Evolutionary conservation across 2,113 vertebrate genomes (phyloP).

Genomic region (Syrmaticus mikado): DNA sequence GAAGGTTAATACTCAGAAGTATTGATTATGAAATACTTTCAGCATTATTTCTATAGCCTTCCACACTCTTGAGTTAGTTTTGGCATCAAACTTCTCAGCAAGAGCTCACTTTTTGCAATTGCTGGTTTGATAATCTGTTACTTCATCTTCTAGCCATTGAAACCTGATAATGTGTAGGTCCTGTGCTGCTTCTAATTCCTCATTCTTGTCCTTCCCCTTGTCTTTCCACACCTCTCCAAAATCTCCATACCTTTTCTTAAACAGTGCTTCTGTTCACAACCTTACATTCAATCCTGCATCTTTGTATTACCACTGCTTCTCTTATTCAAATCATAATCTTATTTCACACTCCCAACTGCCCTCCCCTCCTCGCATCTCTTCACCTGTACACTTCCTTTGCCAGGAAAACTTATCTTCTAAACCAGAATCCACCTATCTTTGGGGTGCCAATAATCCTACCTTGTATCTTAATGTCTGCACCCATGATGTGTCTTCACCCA

Average conservation of each 20-base stretch:
- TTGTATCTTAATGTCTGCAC: not conserved
- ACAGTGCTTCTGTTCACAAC: not conserved
- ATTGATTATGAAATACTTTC: not conserved
- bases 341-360: not conserved
- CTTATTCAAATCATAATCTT: not conserved
- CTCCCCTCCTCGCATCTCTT: not conserved
- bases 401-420: not conserved
- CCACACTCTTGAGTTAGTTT: not conserved
- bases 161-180: not conserved
- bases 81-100: not conserved
- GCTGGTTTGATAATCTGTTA: not conserved
- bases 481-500: too few relatives aligned
- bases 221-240: not conserved
- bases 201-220: not conserved
- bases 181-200: not conserved
- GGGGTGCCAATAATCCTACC: not conserved
- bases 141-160: not conserved
- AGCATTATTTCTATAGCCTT: not conserved
- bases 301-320: not conserved
- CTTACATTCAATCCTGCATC: not conserved
- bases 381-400: not conserved
- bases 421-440: not conserved
- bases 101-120: not conserved
- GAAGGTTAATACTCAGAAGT: not conserved
- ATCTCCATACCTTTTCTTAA: not conserved